Percentiles rank a stretch among this genome's conserved stretches.
phyloP scores from a whole-genome alignment of 2,113 vertebrate genomes.

The Saccopteryx leptura region DNA sequence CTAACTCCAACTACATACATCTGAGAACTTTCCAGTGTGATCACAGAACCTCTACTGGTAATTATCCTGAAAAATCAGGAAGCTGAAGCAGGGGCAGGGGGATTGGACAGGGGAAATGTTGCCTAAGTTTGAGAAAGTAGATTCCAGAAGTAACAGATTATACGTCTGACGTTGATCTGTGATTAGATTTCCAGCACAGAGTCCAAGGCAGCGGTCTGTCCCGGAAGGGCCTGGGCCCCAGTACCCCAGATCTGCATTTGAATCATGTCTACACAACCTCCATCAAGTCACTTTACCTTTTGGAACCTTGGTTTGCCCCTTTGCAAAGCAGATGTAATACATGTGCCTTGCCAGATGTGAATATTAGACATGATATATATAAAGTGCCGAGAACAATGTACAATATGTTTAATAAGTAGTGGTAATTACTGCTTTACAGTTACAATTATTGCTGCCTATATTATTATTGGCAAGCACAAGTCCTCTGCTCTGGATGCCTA shows the following conservation, averaged over 20 bases:
- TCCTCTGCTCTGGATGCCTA: background rate
- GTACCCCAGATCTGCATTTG: background rate
- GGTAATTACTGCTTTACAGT: background rate
- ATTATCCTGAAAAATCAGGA: background rate
- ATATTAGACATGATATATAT: background rate
- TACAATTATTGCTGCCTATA: background rate
- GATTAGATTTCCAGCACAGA: background rate
- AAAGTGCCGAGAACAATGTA: background rate
- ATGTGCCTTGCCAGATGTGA: background rate
- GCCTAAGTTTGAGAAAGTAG: background rate
- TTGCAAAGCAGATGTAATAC: background rate
- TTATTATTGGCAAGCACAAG: background rate
- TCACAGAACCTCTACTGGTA: background rate
- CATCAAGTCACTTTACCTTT: background rate
- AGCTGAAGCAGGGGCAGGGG: background rate
- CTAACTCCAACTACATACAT: background rate
- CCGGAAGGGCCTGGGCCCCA: background rate
- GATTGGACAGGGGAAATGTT: background rate
- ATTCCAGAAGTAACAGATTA: background rate
- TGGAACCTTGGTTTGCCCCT: background rate
- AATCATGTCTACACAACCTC: background rate
- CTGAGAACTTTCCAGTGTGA: background rate
- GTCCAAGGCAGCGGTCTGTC: background rate
- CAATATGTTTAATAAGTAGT: background rate
- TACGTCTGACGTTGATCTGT: background rate